Base-by-base conservation (phyloP, 35 echinoderm and acorn worm genomes). In the Ptychodera flava region DNA sequence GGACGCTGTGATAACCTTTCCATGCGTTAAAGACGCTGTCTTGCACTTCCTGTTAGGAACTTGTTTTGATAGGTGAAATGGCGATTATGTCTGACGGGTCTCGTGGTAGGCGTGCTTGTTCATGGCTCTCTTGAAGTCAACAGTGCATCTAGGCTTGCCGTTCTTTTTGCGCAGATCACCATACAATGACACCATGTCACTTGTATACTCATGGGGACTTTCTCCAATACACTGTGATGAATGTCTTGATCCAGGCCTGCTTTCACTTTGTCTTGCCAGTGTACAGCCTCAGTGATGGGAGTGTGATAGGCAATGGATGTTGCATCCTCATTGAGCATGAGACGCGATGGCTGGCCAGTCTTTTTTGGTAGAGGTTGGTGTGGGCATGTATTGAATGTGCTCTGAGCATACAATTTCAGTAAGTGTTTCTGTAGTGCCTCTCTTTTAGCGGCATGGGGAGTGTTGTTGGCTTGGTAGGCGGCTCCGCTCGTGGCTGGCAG, bases 231-330 rank as follows among this genome's bases (percentile, higher is more conserved):
- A 36, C 85, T 76, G 35, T 88, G 78, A 34, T 81, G 36, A 1
- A 92, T 34, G 80, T 92, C 90, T 36, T 87, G 85, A 0, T 92
- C 85, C 16, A 92, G 85, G 38, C 85, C 90, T 28, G 90, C 90
- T 78, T 92, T 92, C 1, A 92, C 90, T 30, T 88, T 45, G 36
- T 92, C 90, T 53, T 84, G 90, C 85, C 89, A 91, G 52, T 85
- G 89, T 1, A 90, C 30, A 15, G 89, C 76, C 77, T 85, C 89
- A 16, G 89, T 82, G 34, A 90, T 85, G 0, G 89, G 89, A 1
- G 82, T 90, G 76, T 86, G 84, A 76, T 87, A 29, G 15, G 85
- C 85, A 16, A 92, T 81, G 32, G 86, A 86, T 33, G 29, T 16
- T 10, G 85, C 90, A 28, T 82, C 53, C 16, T 35, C 36, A 79